phyloP scores from a whole-genome alignment of 2,888 invertebrate species.

The Thera britannica region DNA sequence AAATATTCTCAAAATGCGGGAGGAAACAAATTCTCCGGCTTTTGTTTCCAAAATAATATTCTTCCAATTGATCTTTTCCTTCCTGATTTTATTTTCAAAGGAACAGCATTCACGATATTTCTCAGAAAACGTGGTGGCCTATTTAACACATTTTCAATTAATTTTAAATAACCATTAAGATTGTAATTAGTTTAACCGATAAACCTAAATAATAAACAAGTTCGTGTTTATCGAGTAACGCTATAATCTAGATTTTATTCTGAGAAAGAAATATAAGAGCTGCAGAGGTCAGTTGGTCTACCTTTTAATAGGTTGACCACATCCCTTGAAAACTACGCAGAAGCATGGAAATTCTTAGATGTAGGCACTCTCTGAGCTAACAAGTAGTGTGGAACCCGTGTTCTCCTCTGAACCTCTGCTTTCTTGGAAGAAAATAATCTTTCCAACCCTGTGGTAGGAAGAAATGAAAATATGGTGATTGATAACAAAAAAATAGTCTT shows the following conservation, averaged over 20 bases:
- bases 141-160: slow-evolving; percentile 29
- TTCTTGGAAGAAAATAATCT: no score
- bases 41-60: slow-evolving; percentile 10
- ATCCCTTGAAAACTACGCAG: slow-evolving; percentile 24
- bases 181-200: slow-evolving; percentile 45
- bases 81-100: slow-evolving; percentile 7
- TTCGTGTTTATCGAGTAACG: slow-evolving; percentile 38
- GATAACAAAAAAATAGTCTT: background rate
- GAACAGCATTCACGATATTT: slow-evolving; percentile 3
- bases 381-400: no score
- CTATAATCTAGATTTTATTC: slow-evolving; percentile 32
- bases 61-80: slow-evolving; percentile 9
- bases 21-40: slow-evolving; percentile 7
- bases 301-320: slow-evolving; percentile 25
- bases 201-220: slow-evolving; percentile 49
- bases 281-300: background rate
- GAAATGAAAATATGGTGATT: no score
- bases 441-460: no score
- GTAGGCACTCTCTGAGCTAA: background rate
- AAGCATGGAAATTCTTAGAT: background rate
- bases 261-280: slow-evolving; percentile 24
- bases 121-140: slow-evolving; percentile 18
- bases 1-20: slow-evolving; percentile 27
- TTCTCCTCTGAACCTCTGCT: no score
- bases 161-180: slow-evolving; percentile 31